These are phyloP conservation scores for Platyrinchus mystaceus DNA, from an alignment of 2,797 vertebrate species.

Conservation along the genomic window DNA sequence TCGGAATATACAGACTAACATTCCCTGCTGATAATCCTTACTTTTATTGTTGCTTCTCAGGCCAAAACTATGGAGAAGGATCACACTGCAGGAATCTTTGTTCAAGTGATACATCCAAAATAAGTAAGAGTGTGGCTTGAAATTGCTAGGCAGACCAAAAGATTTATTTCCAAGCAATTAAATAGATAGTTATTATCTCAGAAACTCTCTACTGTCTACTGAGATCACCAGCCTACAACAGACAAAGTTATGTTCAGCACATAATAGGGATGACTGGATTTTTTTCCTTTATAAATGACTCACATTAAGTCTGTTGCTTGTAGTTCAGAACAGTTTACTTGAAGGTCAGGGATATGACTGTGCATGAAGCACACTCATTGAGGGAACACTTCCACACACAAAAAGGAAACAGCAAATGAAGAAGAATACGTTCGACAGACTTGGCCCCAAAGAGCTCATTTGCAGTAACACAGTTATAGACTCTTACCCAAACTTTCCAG, in stretches of 20 bases:
- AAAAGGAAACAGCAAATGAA: neutral
- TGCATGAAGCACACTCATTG: constrained; percentile 8
- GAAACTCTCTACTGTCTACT: constrained; percentile 8
- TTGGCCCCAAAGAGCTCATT: neutral
- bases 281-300: constrained; percentile 47
- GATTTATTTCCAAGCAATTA: neutral
- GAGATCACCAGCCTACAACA: neutral
- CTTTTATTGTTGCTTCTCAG: neutral
- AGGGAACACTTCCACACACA: neutral
- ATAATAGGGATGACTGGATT: constrained; percentile 15
- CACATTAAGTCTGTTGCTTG: constrained; percentile 35
- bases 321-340: constrained; percentile 47
- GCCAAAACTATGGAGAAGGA: neutral
- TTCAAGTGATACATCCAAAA: neutral
- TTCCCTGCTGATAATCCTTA: neutral
- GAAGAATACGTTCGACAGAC: neutral
- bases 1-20: neutral
- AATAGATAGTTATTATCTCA: neutral
- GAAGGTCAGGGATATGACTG: constrained; percentile 42
- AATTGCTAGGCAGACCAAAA: neutral
- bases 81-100: neutral
- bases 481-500: neutral
- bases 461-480: neutral
- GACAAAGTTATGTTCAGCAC: neutral
- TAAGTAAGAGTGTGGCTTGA: neutral